Evolutionary conservation across 53 echinoderm and acorn worm species (phyloP).

Genomic region (Apostichopus leukothele): DNA sequence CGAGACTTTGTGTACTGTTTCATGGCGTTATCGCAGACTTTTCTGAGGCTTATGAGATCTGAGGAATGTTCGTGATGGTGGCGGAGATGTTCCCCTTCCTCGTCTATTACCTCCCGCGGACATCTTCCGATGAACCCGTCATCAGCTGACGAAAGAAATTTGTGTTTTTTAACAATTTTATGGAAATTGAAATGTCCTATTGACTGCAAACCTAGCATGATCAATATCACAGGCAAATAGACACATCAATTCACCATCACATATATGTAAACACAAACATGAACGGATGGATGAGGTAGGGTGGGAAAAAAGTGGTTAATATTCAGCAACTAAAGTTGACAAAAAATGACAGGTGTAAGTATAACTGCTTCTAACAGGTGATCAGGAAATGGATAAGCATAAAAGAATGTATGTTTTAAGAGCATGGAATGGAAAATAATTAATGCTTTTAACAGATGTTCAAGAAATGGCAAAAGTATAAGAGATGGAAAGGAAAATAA

Average conservation of each 20-base stretch:
- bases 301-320: no score
- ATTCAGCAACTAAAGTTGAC: no score
- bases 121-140: constrained; percentile 77
- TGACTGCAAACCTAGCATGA: neutral
- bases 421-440: no score
- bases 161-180: neutral
- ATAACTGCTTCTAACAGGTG: no score
- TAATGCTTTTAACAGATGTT: no score
- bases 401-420: no score
- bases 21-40: constrained; percentile 69
- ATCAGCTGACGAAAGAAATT: constrained; percentile 43
- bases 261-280: no score
- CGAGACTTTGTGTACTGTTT: constrained; percentile 86
- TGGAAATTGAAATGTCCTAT: neutral
- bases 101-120: constrained; percentile 78
- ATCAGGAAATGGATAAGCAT: no score
- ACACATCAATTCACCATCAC: no score
- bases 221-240: neutral
- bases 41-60: constrained; percentile 63
- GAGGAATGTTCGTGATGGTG: constrained; percentile 60
- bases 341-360: no score
- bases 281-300: no score
- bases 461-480: constrained; percentile 26
- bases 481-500: constrained; percentile 49
- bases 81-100: constrained; percentile 59